Conservation (phyloP, 2,113 vertebrate genomes). For the Felis chaus region DNA sequence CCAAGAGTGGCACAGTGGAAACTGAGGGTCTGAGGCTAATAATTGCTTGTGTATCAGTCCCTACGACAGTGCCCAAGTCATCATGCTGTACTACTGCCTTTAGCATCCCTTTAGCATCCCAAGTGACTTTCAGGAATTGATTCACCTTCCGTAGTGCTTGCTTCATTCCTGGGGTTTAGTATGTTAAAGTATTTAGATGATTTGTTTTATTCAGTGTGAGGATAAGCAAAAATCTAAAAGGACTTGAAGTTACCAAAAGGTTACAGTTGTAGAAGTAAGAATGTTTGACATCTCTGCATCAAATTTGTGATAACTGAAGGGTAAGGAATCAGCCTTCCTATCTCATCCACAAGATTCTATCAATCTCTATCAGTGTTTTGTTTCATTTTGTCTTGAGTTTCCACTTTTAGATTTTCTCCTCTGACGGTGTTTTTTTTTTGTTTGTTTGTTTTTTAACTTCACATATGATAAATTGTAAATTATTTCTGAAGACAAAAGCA, state of each 20-base stretch:
- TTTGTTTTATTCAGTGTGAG: not conserved
- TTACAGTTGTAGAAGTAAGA: conserved; percentile 25
- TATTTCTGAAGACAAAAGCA: not conserved
- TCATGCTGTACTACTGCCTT: not conserved
- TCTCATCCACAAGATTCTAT: not conserved
- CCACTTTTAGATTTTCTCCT: not conserved
- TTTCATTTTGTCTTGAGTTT: not conserved
- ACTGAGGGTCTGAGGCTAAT: not conserved
- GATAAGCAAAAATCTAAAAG: not conserved
- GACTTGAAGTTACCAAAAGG: not conserved
- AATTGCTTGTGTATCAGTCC: not conserved
- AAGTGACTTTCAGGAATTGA: not conserved
- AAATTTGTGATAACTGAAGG: not conserved
- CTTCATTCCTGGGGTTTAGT: not conserved
- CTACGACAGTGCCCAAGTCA: rapidly evolving
- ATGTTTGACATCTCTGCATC: not conserved
- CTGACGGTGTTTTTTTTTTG: not conserved
- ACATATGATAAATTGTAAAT: not conserved
- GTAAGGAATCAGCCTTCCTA: not conserved
- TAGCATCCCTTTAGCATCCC: not conserved
- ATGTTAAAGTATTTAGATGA: not conserved
- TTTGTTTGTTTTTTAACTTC: conserved; percentile 14
- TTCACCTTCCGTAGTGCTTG: not conserved
- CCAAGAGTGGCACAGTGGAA: no score
- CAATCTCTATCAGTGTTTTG: not conserved